These are phyloP conservation scores for Siniperca chuatsi DNA, from an alignment of 2,113 vertebrate species.

Conservation along the genomic window DNA sequence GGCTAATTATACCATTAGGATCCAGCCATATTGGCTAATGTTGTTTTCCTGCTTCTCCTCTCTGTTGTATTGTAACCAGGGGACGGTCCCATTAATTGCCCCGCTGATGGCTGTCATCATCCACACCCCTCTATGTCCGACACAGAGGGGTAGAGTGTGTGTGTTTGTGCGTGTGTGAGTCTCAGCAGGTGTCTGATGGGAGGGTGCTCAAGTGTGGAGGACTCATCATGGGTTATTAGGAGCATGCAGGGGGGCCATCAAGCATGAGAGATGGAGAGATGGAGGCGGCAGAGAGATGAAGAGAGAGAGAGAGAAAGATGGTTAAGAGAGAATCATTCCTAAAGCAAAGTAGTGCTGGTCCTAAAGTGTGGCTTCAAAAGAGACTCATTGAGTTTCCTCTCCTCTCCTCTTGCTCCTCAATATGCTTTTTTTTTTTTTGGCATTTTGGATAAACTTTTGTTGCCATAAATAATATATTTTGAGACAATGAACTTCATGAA, in stretches of 20 bases:
- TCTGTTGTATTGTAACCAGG: slow-evolving; percentile 56
- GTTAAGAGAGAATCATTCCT: slow-evolving; percentile 46
- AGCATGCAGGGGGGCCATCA: slow-evolving; percentile 78
- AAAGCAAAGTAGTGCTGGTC: slow-evolving; percentile 38
- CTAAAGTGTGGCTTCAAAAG: slow-evolving; percentile 5
- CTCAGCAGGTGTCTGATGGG: slow-evolving; percentile 83
- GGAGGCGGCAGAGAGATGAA: slow-evolving; percentile 42
- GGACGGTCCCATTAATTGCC: slow-evolving; percentile 69
- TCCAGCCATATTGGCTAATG: slow-evolving; percentile 61
- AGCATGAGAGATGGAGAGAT: slow-evolving; percentile 63
- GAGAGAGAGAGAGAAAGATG: slow-evolving; percentile 42
- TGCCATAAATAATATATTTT: background rate
- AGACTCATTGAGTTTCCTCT: slow-evolving; percentile 8
- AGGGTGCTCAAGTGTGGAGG: slow-evolving; percentile 85
- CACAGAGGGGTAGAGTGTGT: slow-evolving; percentile 33
- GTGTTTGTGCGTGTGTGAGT: slow-evolving; percentile 34
- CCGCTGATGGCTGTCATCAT: slow-evolving; percentile 74
- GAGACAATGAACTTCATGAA: background rate
- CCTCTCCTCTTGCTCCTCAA: background rate
- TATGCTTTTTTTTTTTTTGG: slow-evolving; percentile 1
- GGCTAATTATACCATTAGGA: slow-evolving; percentile 60
- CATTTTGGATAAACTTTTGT: slow-evolving; percentile 10
- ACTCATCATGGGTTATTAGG: slow-evolving; percentile 87
- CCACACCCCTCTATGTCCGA: slow-evolving; percentile 54
- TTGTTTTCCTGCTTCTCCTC: slow-evolving; percentile 45